Evolutionary conservation across 2,888 invertebrate genomes (phyloP).

Genomic region (Pyrrhosoma nymphula): DNA sequence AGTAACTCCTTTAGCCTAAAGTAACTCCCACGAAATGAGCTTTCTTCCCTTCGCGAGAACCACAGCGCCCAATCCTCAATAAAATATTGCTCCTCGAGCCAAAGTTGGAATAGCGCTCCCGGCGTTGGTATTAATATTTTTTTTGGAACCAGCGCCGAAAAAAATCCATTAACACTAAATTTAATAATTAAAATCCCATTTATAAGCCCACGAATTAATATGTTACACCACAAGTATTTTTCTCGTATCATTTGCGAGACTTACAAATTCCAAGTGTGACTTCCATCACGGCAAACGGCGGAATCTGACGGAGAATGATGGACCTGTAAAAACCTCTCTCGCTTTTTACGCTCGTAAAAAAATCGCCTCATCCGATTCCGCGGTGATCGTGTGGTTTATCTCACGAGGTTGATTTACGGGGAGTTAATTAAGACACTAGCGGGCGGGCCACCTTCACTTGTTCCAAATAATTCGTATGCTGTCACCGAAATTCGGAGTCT

Average conservation of each 20-base stretch:
- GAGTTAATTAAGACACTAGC: neutral
- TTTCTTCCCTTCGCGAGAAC: too few species aligned
- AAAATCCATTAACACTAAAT: too few species aligned
- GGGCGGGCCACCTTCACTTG: neutral
- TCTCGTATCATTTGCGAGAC: neutral
- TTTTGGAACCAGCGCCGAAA: too few species aligned
- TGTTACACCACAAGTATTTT: too few species aligned
- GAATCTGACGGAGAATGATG: neutral
- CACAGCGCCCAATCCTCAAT: too few species aligned
- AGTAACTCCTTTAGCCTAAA: too few species aligned
- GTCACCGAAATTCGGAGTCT: neutral
- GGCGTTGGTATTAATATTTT: too few species aligned
- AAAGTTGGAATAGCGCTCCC: too few species aligned
- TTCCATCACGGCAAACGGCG: neutral
- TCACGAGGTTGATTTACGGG: neutral
- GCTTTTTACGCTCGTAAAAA: neutral
- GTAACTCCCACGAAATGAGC: too few species aligned
- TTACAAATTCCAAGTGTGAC: neutral
- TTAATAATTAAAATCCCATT: too few species aligned
- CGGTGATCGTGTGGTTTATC: neutral
- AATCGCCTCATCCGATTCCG: neutral
- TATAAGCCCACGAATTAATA: too few species aligned
- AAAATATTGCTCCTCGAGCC: too few species aligned
- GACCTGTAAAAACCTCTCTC: neutral
- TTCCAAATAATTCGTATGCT: neutral